Evolutionary conservation across 1,140 invertebrate species (phyloP).

Genomic region (Monochamus saltuarius): DNA sequence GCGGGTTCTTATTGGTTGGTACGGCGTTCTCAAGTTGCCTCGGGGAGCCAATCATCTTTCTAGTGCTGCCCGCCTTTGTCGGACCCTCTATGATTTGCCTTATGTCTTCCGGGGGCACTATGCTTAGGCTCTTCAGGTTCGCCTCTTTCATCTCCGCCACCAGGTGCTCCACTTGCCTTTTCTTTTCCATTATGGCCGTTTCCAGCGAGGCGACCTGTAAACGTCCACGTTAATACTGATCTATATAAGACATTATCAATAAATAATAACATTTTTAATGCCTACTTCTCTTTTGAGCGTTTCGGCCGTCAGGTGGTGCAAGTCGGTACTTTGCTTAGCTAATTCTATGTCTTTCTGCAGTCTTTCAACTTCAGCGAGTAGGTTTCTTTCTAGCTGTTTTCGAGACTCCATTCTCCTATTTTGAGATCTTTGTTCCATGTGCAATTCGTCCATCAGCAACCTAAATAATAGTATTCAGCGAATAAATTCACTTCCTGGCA

Average conservation of each 20-base stretch:
- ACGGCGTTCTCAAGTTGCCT: conserved; percentile 89
- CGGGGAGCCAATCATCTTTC: conserved; percentile 87
- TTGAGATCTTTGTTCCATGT: conserved; percentile 58
- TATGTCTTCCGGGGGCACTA: conserved; percentile 78
- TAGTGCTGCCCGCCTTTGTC: conserved; percentile 80
- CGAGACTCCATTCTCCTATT: conserved; percentile 49
- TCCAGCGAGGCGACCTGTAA: conserved; percentile 69
- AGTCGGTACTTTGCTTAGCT: conserved; percentile 77
- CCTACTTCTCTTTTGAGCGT: conserved; percentile 74
- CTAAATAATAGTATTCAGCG: conserved; percentile 48
- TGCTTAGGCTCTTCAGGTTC: conserved; percentile 84
- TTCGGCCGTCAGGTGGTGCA: conserved; percentile 77
- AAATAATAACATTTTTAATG: conserved; percentile 11
- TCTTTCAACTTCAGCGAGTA: conserved; percentile 76
- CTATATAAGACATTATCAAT: background rate
- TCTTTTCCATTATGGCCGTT: conserved; percentile 79
- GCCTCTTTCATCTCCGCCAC: conserved; percentile 90
- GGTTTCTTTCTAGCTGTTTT: conserved; percentile 71
- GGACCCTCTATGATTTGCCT: conserved; percentile 78
- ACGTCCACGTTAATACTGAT: background rate
- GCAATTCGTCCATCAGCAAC: conserved; percentile 63
- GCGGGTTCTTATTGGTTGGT: conserved; percentile 91
- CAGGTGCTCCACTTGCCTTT: conserved; percentile 79
- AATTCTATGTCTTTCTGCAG: conserved; percentile 80
- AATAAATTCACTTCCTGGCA: too few species aligned